Base-by-base conservation (phyloP, 2,113 vertebrate species). In the Trachemys scripta region DNA sequence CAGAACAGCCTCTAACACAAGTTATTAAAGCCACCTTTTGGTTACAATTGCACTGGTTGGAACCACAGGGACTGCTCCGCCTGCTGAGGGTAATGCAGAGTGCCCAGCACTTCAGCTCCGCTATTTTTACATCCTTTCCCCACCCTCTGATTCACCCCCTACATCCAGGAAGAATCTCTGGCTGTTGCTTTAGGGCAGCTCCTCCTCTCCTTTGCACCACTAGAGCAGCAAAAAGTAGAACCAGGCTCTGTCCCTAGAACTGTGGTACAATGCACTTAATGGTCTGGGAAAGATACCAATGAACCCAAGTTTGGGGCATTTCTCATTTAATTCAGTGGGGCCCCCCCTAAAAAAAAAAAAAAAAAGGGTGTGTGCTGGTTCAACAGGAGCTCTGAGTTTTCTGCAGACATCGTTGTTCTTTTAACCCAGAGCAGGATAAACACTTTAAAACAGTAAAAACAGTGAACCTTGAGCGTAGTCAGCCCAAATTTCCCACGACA, bases 21-120 rank as follows among this genome's bases (percentile, higher is more conserved):
- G 82, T n/a, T 42, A 62, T 5, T 31, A 56, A 11, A 53, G 24
- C 47, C 79, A 59, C 87, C 65, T 5, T 49, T 49, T 35, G 81
- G 5, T 31, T 89, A 14, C 25, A 10, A 10, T 0, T 12, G 17
- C 4, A 29, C 20, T 22, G 59, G 8, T 10, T n/a, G 88, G 69
- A 72, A 78, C 4, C 62, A 7, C 3, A n/a, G 25, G 29, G 38
- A 38, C 17, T 0, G 0, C 2, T 19, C 12, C 59, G 85, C 51
- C 31, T 89, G 31, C 31, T 53, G 50, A 51, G 35, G 16, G 5
- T 82, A 6, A 25, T 51, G 56, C 1, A 0, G 0, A 2, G 13
- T 35, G 53, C 24, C 62, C 17, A n/a, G 65, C 8, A 69, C 65
- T 84, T 81, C 49, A 78, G 35, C 35, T 62, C 57, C 81, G 22